Evolutionary conservation across 2,797 vertebrate genomes (phyloP).

Genomic region (Psittacula derbiana): DNA sequence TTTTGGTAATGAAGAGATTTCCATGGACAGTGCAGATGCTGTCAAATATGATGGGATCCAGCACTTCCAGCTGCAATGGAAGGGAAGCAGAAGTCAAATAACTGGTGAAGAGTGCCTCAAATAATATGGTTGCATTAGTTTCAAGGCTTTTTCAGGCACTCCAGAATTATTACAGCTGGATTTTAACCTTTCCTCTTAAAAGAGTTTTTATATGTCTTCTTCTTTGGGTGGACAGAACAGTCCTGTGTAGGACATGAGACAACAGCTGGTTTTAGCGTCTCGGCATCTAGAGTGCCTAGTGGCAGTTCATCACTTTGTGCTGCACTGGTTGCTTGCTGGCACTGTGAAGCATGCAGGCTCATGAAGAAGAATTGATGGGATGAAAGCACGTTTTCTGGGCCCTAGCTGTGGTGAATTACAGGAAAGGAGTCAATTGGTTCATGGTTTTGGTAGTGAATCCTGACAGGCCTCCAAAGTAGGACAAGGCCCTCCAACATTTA

Average conservation of each 20-base stretch:
- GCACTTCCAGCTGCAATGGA: neutral
- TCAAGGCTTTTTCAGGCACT: neutral
- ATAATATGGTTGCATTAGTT: neutral
- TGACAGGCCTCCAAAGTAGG: neutral
- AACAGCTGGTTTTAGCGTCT: neutral
- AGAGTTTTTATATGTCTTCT: neutral
- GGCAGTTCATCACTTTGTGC: fast-evolving
- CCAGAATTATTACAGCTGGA: neutral
- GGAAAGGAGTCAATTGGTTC: neutral
- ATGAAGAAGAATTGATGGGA: neutral
- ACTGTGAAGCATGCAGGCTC: neutral
- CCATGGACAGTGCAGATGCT: neutral
- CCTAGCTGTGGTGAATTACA: neutral
- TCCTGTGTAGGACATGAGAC: neutral
- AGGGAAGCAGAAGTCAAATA: neutral
- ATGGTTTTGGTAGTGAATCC: neutral
- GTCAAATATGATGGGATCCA: neutral
- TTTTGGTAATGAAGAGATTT: neutral
- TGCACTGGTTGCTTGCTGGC: neutral
- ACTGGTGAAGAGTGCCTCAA: neutral
- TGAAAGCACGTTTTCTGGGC: neutral
- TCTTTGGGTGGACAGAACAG: neutral
- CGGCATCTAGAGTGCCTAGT: neutral
- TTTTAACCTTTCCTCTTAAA: neutral
- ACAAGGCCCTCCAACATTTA: neutral